Base-by-base conservation (phyloP, 1,140 invertebrate genomes). In the Polyergus mexicanus region DNA sequence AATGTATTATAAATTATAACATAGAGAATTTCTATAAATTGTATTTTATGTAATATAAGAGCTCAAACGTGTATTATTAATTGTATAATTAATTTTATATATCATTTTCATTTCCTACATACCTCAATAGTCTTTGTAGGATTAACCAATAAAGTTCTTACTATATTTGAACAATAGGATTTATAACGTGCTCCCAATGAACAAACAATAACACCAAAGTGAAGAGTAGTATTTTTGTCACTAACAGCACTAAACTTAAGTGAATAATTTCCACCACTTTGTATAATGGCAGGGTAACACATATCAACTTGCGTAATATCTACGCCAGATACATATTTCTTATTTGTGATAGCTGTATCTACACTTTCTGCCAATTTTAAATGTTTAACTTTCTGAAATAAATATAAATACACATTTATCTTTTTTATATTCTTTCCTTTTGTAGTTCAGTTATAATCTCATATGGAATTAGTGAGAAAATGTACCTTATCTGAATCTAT, bases 231-330 rank as follows among this genome's bases (percentile, higher is more conserved):
- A 92, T 99, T 99, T 93, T 99, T 99, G 93, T 99, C 98, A 91
- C 98, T 99, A 44, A 96, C 96, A 62, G 98, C 98, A 93, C 98
- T 99, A 93, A 99, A 99, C 95, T 99, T 99, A 1, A 99, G 96
- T 92, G 97, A 98, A 95, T 99, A 99, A 92, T 98, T 98, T 8
- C 99, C 99, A 41, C 99, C 99, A 88, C 99, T 99, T 94, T 99
- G 99, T 92, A 99, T 99, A 83, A 99, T 99, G 0, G 99, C 98
- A 2, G 98, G 98, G 94, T 99, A 99, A 94, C 99, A 99, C 96
- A 99, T 98, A 93, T 99, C 99, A 6, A 99, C 96, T 93, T 98
- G 97, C 22, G 96, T 96, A 0, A 97, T 96, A 94, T 99, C 99
- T 6, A 99, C 97, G 28, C 98, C 98, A 86, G 97, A 96, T 0